These are phyloP conservation scores for Bombylius discolor DNA, from an alignment of 2,888 invertebrate species.

Conservation along the genomic window DNA sequence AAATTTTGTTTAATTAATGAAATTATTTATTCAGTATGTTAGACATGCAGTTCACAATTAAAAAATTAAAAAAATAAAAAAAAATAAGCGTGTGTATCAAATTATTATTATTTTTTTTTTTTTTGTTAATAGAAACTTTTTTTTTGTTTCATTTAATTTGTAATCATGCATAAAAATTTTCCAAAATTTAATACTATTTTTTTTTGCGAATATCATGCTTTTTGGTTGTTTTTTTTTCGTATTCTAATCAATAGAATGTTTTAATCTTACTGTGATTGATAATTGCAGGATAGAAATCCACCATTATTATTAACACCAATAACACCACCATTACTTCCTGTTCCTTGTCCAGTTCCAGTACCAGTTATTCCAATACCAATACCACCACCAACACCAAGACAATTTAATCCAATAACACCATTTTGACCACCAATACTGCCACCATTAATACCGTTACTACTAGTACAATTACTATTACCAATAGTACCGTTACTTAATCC, in stretches of 20 bases:
- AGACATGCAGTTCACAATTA: no score
- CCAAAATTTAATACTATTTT: no score
- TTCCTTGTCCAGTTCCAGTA: conserved; percentile 3
- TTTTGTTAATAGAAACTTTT: no score
- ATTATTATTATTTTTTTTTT: no score
- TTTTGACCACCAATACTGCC: conserved; percentile 2
- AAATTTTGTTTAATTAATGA: no score
- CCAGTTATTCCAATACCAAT: conserved; percentile 4
- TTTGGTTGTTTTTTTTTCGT: background rate
- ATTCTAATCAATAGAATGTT: background rate
- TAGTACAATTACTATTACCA: conserved; percentile 1
- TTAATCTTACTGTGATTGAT: conserved; percentile 20
- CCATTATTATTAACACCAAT: conserved; percentile 9
- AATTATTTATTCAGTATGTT: no score
- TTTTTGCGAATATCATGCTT: background rate
- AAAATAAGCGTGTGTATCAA: no score
- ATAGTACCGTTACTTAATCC: conserved; percentile 4
- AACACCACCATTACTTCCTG: conserved; percentile 5
- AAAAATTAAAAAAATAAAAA: no score
- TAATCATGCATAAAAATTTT: no score
- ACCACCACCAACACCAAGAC: conserved; percentile 8
- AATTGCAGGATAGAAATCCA: conserved; percentile 19
- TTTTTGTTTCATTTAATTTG: no score
- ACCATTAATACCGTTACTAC: conserved; percentile 2
- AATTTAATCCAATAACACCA: conserved; percentile 2